Conservation (phyloP, 2,113 vertebrate genomes). For the Smithornis capensis region DNA sequence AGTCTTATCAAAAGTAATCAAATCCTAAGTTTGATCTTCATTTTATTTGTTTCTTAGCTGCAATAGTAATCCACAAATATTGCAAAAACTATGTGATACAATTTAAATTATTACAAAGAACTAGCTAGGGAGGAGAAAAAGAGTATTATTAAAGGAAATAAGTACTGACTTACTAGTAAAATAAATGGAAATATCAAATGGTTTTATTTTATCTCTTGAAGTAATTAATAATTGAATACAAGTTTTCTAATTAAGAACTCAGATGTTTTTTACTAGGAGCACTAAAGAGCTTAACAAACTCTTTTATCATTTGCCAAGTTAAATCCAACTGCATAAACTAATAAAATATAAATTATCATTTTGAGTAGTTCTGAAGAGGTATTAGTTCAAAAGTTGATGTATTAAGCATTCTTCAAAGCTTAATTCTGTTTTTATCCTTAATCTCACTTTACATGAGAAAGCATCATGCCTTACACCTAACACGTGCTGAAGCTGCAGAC, state of each 20-base stretch:
- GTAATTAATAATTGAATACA: constrained; percentile 58
- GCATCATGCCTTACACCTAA: not conserved
- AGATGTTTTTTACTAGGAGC: constrained; percentile 58
- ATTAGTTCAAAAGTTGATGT: constrained; percentile 11
- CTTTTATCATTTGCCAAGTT: constrained; percentile 69
- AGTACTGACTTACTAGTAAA: not conserved
- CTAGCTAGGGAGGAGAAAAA: not conserved
- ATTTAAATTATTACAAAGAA: not conserved
- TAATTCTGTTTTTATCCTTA: not conserved
- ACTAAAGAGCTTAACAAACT: constrained; percentile 55
- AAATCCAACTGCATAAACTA: constrained; percentile 65
- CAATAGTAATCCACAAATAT: not conserved
- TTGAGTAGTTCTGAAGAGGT: constrained; percentile 29
- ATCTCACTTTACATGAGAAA: not conserved
- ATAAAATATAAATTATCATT: constrained; percentile 62
- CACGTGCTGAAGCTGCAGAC: rapidly evolving
- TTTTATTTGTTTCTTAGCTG: not conserved
- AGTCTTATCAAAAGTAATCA: not conserved
- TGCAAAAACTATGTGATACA: not conserved
- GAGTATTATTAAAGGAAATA: constrained; percentile 24
- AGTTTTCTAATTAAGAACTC: constrained; percentile 58
- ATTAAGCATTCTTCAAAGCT: not conserved
- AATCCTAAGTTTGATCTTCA: not conserved
- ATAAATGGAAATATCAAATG: constrained; percentile 55
- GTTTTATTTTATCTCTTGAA: constrained; percentile 56